Percentiles rank a stretch among this genome's conserved stretches.
These are phyloP conservation scores for Prunella himalayana DNA, from an alignment of 2,113 vertebrate genomes.

Conservation along the genomic window DNA sequence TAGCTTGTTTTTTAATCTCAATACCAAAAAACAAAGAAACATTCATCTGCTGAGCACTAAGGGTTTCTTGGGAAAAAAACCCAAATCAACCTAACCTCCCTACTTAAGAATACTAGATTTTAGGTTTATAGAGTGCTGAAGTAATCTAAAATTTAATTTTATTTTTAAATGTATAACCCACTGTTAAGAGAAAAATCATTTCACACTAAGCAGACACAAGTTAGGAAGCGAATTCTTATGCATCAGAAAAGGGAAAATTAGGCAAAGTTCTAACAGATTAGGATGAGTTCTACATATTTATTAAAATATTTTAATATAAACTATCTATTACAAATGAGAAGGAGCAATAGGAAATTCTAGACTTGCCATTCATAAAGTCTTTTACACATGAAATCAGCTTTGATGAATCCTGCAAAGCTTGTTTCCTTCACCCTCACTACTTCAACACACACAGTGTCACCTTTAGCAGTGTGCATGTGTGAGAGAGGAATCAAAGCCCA, in stretches of 20 bases:
- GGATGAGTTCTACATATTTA: not conserved
- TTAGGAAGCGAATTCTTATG: not conserved
- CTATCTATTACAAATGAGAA: not conserved
- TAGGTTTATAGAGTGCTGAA: not conserved
- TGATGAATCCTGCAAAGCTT: not conserved
- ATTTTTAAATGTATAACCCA: not conserved
- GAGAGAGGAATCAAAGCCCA: not conserved
- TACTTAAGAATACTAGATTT: not conserved
- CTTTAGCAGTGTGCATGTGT: rapidly evolving
- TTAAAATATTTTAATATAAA: not conserved
- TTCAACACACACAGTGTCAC: not conserved
- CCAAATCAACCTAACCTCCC: not conserved
- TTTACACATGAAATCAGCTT: not conserved
- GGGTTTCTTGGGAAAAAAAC: not conserved
- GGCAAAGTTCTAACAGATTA: not conserved
- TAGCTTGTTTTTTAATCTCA: not conserved
- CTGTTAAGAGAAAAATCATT: not conserved
- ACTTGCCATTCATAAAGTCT: not conserved
- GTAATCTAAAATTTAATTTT: not conserved
- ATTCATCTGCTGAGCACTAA: not conserved
- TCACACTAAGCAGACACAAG: not conserved
- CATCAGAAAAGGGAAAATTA: not conserved
- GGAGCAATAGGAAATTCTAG: not conserved
- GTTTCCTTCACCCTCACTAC: not conserved
- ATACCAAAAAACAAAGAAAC: not conserved